phyloP scores from a whole-genome alignment of 1,140 invertebrate species.

The Augochlora pura region DNA sequence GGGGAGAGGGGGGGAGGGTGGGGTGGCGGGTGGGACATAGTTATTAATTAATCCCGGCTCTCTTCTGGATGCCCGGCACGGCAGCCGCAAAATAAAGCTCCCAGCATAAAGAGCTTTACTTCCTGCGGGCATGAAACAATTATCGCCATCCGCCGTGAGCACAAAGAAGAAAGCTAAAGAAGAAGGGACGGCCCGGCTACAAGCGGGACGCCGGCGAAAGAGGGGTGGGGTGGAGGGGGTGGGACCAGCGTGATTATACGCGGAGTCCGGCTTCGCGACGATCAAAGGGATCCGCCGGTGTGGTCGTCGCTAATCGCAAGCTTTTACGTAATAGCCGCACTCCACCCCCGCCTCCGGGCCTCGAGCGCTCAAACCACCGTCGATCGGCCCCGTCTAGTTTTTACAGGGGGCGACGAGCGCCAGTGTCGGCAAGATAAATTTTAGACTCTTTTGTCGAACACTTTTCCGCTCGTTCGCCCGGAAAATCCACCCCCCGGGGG shows the following conservation, averaged over 20 bases:
- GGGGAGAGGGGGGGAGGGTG: conserved; percentile 14
- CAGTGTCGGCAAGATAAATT: conserved; percentile 42
- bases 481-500: not conserved
- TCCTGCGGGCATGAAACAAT: conserved; percentile 71
- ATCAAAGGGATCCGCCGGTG: conserved; percentile 64
- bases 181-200: conserved; percentile 34
- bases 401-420: conserved; percentile 20
- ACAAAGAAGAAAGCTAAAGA: conserved; percentile 57
- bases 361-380: conserved; percentile 25
- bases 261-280: conserved; percentile 56
- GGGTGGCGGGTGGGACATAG: conserved; percentile 61
- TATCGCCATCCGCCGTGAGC: conserved; percentile 62
- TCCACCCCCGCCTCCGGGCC: not conserved
- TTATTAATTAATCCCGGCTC: conserved; percentile 75
- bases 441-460: conserved; percentile 27
- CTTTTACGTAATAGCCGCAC: conserved; percentile 57
- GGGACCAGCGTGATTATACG: conserved; percentile 56
- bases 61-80: conserved; percentile 44
- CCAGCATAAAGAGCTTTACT: conserved; percentile 69
- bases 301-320: conserved; percentile 65
- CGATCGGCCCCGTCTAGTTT: conserved; percentile 49
- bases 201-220: not conserved
- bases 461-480: not conserved
- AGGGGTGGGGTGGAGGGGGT: conserved; percentile 1
- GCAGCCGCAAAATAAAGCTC: conserved; percentile 71